Evolutionary conservation across 2,113 vertebrate genomes (phyloP), one percentile per base, ranked within the genome.

Genomic region (Mixornis gularis): DNA sequence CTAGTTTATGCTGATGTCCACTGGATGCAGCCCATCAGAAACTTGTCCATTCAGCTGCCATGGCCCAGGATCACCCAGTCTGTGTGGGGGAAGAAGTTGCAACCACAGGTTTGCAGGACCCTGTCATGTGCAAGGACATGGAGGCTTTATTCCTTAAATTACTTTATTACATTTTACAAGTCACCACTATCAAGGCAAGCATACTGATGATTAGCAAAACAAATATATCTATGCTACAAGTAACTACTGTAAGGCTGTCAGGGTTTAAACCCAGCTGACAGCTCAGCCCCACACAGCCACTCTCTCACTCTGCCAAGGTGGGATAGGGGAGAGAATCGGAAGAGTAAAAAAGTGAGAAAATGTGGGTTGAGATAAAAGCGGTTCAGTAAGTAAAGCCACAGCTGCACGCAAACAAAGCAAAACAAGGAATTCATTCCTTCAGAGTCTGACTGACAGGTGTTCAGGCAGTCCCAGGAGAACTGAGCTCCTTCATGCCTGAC

Each of bases 51-150:
- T 63, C 1, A 3, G 13, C 40, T 87, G 8, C 49, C 53, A 27
- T 0, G 0, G 43, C 20, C 24, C 32, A 49, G 44, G 22, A 53
- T 51, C 49, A 71, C 32, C 32, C 25, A 48, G 6, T 53, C 40
- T 72, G 12, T 0, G 0, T 20, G 13, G 21, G 22, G 40, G 30
- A 10, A 89, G 43, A 73, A 17, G 17, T 21, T 56, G 12, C 30
- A 85, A 1, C 40, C 2, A 3, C 10, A 44, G 9, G 12, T 55
- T 69, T 9, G 0, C 21, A 56, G 64, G 32, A 63, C n/a, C 55
- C 16, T 0, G 0, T 59, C 40, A 10, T 12, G 13, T 34, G 46
- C 34, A 64, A 63, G 14, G 22, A 34, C 20, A n/a, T 2, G 5
- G 43, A 85, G 9, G 10, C 19, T 79, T 59, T n/a, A 55, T 51